phyloP scores from a whole-genome alignment of 2,113 vertebrate genomes.

The Carettochelys insculpta region DNA sequence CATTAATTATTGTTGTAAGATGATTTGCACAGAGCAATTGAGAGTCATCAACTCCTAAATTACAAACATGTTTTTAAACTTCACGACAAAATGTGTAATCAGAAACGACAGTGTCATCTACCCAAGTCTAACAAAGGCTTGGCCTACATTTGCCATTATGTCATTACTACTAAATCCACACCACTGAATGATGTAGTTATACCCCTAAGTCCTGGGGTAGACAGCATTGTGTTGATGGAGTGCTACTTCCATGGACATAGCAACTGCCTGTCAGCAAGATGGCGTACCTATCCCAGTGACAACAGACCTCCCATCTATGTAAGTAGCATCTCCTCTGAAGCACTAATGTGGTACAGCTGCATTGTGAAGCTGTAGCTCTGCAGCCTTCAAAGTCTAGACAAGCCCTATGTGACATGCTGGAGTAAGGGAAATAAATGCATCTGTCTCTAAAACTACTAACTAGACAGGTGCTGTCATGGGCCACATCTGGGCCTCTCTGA shows the following conservation, averaged over 20 bases:
- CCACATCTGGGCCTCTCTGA: conserved; percentile 54
- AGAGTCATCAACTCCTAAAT: neutral
- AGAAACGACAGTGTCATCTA: neutral
- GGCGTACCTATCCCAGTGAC: neutral
- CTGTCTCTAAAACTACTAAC: conserved; percentile 65
- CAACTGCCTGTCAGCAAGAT: neutral
- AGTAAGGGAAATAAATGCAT: conserved; percentile 57
- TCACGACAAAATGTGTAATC: neutral
- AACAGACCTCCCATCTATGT: neutral
- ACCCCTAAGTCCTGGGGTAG: neutral
- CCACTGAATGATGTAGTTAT: neutral
- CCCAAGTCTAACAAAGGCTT: neutral
- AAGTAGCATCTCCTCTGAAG: neutral
- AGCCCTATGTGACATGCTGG: conserved; percentile 32
- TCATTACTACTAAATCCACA: neutral
- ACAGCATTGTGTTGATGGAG: neutral
- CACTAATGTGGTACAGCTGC: neutral
- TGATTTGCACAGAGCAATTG: neutral
- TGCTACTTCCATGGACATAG: neutral
- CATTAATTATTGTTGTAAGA: neutral
- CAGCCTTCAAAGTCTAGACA: neutral
- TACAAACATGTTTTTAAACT: neutral
- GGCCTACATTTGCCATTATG: neutral
- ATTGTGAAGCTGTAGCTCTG: neutral
- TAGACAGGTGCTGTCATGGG: conserved; percentile 58